A percentile compares a stretch with the other conserved stretches of the same genome.
These are phyloP conservation scores for Coreius guichenoti DNA, from an alignment of 2,797 vertebrate species.

Conservation along the genomic window DNA sequence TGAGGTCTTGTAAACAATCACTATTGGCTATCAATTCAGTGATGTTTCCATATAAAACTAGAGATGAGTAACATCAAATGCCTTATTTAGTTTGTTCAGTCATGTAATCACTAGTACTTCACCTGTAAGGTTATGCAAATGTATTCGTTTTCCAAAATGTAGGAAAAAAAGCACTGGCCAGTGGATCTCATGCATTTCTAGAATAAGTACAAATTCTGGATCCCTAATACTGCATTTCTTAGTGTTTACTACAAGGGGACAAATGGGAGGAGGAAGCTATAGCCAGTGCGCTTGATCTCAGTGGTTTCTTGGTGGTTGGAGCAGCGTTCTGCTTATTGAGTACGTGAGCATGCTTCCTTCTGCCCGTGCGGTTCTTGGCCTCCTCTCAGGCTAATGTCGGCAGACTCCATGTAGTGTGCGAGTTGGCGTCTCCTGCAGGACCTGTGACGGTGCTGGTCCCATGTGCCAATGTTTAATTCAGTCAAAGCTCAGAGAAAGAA, in stretches of 20 bases:
- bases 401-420: conserved; percentile 38
- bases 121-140: conserved; percentile 35
- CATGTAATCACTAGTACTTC: conserved; percentile 6
- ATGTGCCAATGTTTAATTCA: conserved; percentile 43
- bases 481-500: conserved; percentile 46
- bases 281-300: conserved; percentile 34
- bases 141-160: conserved; percentile 31
- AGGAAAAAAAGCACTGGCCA: conserved; percentile 42
- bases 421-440: conserved; percentile 45
- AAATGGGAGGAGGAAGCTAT: conserved; percentile 46
- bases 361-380: conserved; percentile 1
- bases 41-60: conserved; percentile 7
- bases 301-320: conserved; percentile 37
- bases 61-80: conserved; percentile 6
- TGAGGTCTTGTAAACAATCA: conserved; percentile 1
- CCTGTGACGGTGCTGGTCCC: conserved; percentile 56
- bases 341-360: conserved; percentile 36
- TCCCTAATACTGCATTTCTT: conserved; percentile 38
- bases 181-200: conserved; percentile 55
- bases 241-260: conserved; percentile 37
- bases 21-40: conserved; percentile 13
- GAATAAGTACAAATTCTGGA: conserved; percentile 43
- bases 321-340: conserved; percentile 36
- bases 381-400: conserved; percentile 26
- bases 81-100: not conserved